Evolutionary conservation across 2,797 vertebrate genomes (phyloP).

Genomic region (Aselliscus stoliczkanus): DNA sequence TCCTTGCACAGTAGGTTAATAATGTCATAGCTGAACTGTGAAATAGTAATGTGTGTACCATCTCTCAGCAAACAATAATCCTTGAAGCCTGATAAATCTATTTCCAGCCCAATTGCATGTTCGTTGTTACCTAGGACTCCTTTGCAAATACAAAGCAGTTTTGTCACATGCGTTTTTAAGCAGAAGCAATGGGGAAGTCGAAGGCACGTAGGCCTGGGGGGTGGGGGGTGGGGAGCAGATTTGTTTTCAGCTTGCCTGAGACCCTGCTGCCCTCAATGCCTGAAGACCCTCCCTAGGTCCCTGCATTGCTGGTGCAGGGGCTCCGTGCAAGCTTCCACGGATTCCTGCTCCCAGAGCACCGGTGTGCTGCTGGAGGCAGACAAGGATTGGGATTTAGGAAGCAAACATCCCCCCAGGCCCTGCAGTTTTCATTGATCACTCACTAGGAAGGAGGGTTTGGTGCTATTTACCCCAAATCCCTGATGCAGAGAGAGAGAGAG

Average conservation of each 20-base stretch:
- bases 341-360: neutral
- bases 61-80: slow-evolving; percentile 86
- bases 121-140: slow-evolving; percentile 66
- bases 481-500: neutral
- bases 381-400: neutral
- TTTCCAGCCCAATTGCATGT: slow-evolving; percentile 79
- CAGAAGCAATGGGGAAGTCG: slow-evolving; percentile 51
- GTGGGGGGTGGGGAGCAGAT: neutral
- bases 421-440: neutral
- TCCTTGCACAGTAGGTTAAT: slow-evolving; percentile 85
- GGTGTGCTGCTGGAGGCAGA: neutral
- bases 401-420: neutral
- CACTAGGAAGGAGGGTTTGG: slow-evolving; percentile 5
- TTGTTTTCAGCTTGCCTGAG: slow-evolving; percentile 15
- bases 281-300: neutral
- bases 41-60: slow-evolving; percentile 85
- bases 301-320: neutral
- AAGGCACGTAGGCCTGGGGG: slow-evolving; percentile 41
- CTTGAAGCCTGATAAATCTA: slow-evolving; percentile 85
- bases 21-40: slow-evolving; percentile 85
- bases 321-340: neutral
- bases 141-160: slow-evolving; percentile 73
- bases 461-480: slow-evolving; percentile 17
- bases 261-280: neutral
- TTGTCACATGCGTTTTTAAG: slow-evolving; percentile 77